Percentiles rank a stretch among this genome's conserved stretches.
Conservation (phyloP, 2,113 vertebrate genomes). For the Pseudolaguvia tuberculata region DNA sequence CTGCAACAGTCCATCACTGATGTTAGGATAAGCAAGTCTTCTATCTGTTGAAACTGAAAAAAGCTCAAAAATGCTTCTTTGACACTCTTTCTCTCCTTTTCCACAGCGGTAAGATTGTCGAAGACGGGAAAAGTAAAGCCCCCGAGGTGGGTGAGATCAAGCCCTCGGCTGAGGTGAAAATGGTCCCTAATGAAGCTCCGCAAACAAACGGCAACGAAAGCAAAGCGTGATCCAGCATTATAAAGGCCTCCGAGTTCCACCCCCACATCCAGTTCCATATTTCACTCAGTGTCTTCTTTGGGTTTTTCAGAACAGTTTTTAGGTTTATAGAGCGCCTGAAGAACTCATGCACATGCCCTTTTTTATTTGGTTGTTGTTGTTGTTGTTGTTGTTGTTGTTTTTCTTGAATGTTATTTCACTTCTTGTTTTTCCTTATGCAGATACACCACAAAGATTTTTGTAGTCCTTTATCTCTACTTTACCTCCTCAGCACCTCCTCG, state of each 20-base stretch:
- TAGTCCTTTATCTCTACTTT: constrained; percentile 40
- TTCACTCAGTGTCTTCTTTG: constrained; percentile 82
- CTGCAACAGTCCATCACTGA: constrained; percentile 52
- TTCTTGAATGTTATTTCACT: constrained; percentile 36
- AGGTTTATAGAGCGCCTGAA: constrained; percentile 75
- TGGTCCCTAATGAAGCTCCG: constrained; percentile 88
- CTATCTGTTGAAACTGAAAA: constrained; percentile 53
- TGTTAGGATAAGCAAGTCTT: constrained; percentile 61
- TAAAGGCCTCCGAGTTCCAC: constrained; percentile 58
- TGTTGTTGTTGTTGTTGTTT: constrained; percentile 8
- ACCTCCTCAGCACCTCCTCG: constrained; percentile 41
- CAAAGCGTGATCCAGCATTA: constrained; percentile 84
- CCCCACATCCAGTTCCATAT: constrained; percentile 68
- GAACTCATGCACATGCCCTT: constrained; percentile 76
- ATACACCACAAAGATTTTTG: constrained; percentile 36
- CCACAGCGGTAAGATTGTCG: constrained; percentile 74
- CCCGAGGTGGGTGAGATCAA: constrained; percentile 75
- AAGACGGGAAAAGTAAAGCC: constrained; percentile 75
- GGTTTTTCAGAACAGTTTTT: constrained; percentile 71
- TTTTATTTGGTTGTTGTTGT: constrained; percentile 5
- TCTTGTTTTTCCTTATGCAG: constrained; percentile 10
- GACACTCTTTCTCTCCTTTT: constrained; percentile 32
- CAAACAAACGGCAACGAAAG: constrained; percentile 90
- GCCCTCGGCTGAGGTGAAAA: constrained; percentile 83
- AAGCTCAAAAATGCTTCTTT: constrained; percentile 19